Evolutionary conservation across 2,113 vertebrate genomes (phyloP), one percentile per base, ranked within the genome.

Genomic region (Charina bottae): DNA sequence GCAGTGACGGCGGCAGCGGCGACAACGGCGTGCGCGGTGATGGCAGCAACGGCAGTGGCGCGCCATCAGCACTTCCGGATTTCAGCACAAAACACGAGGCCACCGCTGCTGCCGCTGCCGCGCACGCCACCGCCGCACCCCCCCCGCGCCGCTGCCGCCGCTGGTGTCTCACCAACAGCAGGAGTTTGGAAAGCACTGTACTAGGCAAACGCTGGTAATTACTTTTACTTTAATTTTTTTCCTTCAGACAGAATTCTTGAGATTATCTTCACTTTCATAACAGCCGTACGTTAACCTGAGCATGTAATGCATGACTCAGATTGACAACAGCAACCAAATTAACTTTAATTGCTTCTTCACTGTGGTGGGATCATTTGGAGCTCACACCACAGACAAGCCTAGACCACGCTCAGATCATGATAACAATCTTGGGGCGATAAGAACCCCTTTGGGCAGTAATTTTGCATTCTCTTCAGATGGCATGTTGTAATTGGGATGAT

Each of bases 261-360:
- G 2, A 72, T 89, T 87, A 4, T 83, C n/a, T 15, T 93, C 46
- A 23, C 12, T 19, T 86, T 92, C 62, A 85, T 21, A 46, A n/a
- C 55, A 42, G 55, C 46, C 24, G 46, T 12, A 0, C 78, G 37
- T 49, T 55, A 54, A 17, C 9, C 37, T 72, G 46, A 87, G 37
- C 42, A 37, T 85, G 85, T 42, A 5, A 2, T 24, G 28, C 28
- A 78, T 46, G 11, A 9, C 2, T 54, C 89, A 83, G 0, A 28
- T 28, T 24, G 49, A 54, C 85, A 92, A n/a, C 91, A 90, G 60
- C 12, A 78, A 19, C 42, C 0, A 24, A 91, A 68, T 83, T 24
- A 55, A 90, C 60, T 83, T n/a, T 62, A 55, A 88, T 90, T 68
- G 15, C 12, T 84, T 88, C 26, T 88, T 87, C 46, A 60, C 83